Evolutionary conservation across 2,113 vertebrate genomes (phyloP).

Genomic region (Sylvilagus bachmani): DNA sequence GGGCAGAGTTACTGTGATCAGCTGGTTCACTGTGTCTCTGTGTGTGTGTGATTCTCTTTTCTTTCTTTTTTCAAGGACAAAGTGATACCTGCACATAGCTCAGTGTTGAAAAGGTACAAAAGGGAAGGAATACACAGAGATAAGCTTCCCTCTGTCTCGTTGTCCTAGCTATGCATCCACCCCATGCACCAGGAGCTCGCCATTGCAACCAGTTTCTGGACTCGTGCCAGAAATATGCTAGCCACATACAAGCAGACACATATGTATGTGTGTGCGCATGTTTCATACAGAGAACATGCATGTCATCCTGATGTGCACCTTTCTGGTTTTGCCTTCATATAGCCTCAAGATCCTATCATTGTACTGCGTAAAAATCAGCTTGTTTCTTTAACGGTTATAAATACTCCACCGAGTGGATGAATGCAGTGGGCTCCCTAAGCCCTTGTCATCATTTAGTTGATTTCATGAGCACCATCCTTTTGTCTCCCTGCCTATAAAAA

Average conservation of each 20-base stretch:
- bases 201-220: not conserved
- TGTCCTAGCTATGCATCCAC: not conserved
- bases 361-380: not conserved
- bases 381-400: not conserved
- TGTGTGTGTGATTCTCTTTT: not conserved
- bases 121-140: not conserved
- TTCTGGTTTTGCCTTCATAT: constrained; percentile 8
- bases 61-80: constrained; percentile 13
- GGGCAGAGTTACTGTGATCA: not conserved
- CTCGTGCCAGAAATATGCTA: constrained; percentile 10
- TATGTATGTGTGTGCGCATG: not conserved
- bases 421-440: not conserved
- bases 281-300: constrained; percentile 14
- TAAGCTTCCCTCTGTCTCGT: not conserved
- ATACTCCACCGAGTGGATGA: not conserved
- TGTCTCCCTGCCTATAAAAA: constrained; percentile 26
- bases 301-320: not conserved
- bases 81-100: not conserved
- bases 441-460: not conserved
- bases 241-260: not conserved
- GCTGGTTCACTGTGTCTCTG: not conserved
- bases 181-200: not conserved
- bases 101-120: constrained; percentile 1
- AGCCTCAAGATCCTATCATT: not conserved
- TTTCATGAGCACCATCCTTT: constrained; percentile 20